Base-by-base conservation (phyloP, 2,797 vertebrate species). In the Miichthys miiuy region DNA sequence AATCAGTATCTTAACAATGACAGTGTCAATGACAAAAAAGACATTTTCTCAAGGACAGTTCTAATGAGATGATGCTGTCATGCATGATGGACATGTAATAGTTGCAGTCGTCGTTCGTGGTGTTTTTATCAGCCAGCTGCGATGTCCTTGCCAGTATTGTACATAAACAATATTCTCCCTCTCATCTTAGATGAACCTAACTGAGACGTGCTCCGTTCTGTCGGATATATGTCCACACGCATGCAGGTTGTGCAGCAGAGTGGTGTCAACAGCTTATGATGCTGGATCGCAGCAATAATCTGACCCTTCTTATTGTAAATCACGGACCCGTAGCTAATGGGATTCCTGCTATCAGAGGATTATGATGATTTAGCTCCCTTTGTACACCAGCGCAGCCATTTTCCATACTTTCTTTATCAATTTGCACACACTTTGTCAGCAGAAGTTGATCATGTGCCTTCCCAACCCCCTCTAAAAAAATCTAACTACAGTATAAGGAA, bases 271-370 rank as follows among this genome's bases (percentile, higher is more conserved):
- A 78, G 83, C 69, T 65, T 81, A 68, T 82, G 80, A 87, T 72
- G 75, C 80, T 46, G 66, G 72, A 82, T 87, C 44, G 42, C 79
- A 69, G 79, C 75, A 82, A 85, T 83, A 87, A 92, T 86, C 77
- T 92, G 90, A 93, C 88, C 88, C 71, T 58, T 86, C 66, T 82
- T 79, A 88, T 93, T 92, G 87, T 90, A 81, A 92, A 47, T 90
- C 87, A 92, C 34, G 25, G 85, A 91, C 76, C 88, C 86, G n/a
- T 90, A 23, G 81, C 88, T 94, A 92, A 94, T 92, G 85, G 84
- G 87, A 93, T 93, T 90, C 85, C 71, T 83, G 85, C 82, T 87
- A 86, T 91, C 88, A 87, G 68, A 87, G 80, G 83, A 88, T 90
- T 85, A 92, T 83, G 79, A 87, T 89, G 85, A 90, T 83, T 71